Evolutionary conservation across 1,140 invertebrate genomes (phyloP).

Genomic region (Trichonephila inaurata): DNA sequence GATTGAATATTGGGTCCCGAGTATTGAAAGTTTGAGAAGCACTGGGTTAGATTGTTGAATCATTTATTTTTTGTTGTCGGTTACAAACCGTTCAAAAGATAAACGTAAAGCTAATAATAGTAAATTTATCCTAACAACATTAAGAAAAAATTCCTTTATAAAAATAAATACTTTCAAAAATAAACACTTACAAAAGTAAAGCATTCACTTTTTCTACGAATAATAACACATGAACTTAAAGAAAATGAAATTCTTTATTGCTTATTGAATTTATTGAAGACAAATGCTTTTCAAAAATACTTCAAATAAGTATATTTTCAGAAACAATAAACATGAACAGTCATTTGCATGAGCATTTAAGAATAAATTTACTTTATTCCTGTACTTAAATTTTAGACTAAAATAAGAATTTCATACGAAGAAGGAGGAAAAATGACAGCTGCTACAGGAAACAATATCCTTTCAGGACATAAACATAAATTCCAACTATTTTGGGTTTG

Average conservation of each 20-base stretch:
- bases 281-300: background rate
- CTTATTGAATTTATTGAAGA: background rate
- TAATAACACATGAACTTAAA: background rate
- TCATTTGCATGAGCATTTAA: background rate
- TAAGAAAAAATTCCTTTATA: too few species aligned
- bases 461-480: background rate
- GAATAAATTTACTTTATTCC: background rate
- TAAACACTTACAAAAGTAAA: background rate
- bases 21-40: too few species aligned
- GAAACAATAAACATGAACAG: background rate
- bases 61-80: too few species aligned
- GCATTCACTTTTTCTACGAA: background rate
- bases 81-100: too few species aligned
- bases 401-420: background rate
- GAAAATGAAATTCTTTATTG: background rate
- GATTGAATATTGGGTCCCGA: too few species aligned
- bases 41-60: too few species aligned
- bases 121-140: too few species aligned
- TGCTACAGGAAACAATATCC: background rate
- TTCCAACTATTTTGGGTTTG: background rate
- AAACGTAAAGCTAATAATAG: too few species aligned
- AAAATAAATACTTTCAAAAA: too few species aligned
- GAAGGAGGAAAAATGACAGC: constrained; percentile 14
- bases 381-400: background rate
- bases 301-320: background rate